Percentiles rank a stretch among this genome's conserved stretches.
Evolutionary conservation across 2,888 invertebrate species (phyloP).

Genomic region (Kuschelorhynchus macadamiae): DNA sequence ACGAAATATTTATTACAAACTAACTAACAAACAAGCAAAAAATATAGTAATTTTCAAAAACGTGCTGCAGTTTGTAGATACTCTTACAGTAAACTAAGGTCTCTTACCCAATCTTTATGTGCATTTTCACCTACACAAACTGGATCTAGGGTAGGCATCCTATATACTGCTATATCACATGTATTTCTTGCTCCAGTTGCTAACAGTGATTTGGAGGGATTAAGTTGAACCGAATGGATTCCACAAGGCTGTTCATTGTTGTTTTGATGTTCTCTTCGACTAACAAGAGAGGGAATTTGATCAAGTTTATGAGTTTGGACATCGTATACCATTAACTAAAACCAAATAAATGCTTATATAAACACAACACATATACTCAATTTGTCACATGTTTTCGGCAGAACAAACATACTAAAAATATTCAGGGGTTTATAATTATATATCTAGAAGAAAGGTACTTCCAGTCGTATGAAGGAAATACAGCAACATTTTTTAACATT

Average conservation of each 20-base stretch:
- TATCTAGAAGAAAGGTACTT: too few species aligned
- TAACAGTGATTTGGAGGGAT: constrained; percentile 90
- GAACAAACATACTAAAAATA: too few species aligned
- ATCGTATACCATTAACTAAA: constrained; percentile 91
- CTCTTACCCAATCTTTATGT: constrained; percentile 88
- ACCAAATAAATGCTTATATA: constrained; percentile 48
- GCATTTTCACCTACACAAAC: constrained; percentile 92
- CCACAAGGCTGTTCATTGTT: constrained; percentile 84
- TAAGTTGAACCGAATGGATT: constrained; percentile 94
- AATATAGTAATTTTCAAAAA: too few species aligned
- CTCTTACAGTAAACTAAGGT: neutral
- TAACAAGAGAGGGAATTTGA: constrained; percentile 89
- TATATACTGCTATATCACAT: constrained; percentile 91
- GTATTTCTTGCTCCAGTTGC: constrained; percentile 95
- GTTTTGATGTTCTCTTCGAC: constrained; percentile 70
- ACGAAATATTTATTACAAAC: too few species aligned
- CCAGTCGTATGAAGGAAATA: too few species aligned
- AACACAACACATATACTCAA: too few species aligned
- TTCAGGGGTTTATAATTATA: too few species aligned
- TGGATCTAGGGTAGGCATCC: constrained; percentile 94
- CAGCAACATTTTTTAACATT: too few species aligned
- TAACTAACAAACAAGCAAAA: too few species aligned
- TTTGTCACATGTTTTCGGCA: constrained; percentile 9
- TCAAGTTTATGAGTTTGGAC: constrained; percentile 88
- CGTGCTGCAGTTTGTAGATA: too few species aligned